phyloP scores from a whole-genome alignment of 2,888 invertebrate species.

The Phalera bucephala region DNA sequence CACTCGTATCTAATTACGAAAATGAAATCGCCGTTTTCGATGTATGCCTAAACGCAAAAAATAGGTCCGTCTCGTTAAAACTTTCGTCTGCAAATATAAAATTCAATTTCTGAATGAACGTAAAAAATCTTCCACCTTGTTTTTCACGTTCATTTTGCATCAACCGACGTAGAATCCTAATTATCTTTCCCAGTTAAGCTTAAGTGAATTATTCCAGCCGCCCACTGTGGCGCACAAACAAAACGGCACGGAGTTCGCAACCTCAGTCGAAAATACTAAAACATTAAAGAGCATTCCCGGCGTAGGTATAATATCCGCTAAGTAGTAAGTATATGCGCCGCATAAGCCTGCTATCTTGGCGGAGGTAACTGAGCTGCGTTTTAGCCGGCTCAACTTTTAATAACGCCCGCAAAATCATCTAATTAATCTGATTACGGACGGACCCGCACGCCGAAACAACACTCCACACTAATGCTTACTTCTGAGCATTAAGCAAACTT shows the following conservation, averaged over 20 bases:
- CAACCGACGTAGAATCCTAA: constrained; percentile 81
- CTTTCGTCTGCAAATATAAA: constrained; percentile 78
- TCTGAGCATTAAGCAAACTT: constrained; percentile 71
- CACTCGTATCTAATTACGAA: constrained; percentile 51
- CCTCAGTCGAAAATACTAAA: constrained; percentile 82
- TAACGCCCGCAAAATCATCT: constrained; percentile 78
- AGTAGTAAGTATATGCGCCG: constrained; percentile 67
- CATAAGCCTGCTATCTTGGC: constrained; percentile 77
- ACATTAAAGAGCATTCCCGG: constrained; percentile 78
- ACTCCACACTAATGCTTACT: constrained; percentile 70
- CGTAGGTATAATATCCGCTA: constrained; percentile 77
- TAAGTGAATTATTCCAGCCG: constrained; percentile 81
- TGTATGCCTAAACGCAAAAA: constrained; percentile 62
- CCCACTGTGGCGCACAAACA: constrained; percentile 80
- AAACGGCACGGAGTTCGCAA: constrained; percentile 78
- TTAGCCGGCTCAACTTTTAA: constrained; percentile 80
- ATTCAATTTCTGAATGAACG: constrained; percentile 81
- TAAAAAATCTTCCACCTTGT: constrained; percentile 77
- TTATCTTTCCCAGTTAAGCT: constrained; percentile 83
- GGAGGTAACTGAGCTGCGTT: constrained; percentile 69
- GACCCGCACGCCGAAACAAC: constrained; percentile 62
- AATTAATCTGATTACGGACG: constrained; percentile 79
- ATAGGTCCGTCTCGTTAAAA: constrained; percentile 72
- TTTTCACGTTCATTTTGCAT: constrained; percentile 82
- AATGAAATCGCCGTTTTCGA: constrained; percentile 55